phyloP scores from a whole-genome alignment of 2,113 vertebrate species.

The Atlantisia rogersi region DNA sequence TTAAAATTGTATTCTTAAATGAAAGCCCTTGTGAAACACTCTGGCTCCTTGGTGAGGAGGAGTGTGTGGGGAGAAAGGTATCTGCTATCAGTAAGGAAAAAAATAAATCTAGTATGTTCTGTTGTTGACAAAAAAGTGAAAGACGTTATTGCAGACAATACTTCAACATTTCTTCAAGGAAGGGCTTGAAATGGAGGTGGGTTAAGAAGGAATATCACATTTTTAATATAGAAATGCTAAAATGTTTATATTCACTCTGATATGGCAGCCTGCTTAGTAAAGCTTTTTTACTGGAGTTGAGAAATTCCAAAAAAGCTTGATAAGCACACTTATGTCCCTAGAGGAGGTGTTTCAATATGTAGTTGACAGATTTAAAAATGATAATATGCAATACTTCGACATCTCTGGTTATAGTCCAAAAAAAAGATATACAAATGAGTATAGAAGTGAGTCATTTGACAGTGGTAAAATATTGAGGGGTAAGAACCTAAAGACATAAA shows the following conservation, averaged over 20 bases:
- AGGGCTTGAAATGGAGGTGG: neutral
- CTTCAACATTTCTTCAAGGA: neutral
- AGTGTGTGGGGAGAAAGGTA: neutral
- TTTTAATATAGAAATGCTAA: neutral
- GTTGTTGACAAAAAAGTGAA: neutral
- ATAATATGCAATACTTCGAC: neutral
- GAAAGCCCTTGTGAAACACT: neutral
- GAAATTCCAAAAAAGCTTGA: neutral
- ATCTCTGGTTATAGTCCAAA: conserved; percentile 1
- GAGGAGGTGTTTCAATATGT: neutral
- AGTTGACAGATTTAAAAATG: neutral
- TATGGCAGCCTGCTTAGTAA: neutral
- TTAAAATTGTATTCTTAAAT: neutral
- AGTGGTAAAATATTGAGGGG: neutral
- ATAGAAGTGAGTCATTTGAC: neutral
- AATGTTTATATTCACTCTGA: neutral
- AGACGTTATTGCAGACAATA: neutral
- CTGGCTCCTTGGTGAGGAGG: neutral
- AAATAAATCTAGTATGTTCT: neutral
- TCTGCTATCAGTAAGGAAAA: neutral
- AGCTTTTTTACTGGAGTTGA: neutral
- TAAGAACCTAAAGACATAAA: neutral
- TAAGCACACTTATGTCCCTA: neutral
- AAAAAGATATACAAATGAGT: neutral
- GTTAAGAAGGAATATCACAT: neutral